Percentiles rank a stretch among this genome's conserved stretches.
phyloP scores from a whole-genome alignment of 2,888 invertebrate species.

The Heliconius erato region DNA sequence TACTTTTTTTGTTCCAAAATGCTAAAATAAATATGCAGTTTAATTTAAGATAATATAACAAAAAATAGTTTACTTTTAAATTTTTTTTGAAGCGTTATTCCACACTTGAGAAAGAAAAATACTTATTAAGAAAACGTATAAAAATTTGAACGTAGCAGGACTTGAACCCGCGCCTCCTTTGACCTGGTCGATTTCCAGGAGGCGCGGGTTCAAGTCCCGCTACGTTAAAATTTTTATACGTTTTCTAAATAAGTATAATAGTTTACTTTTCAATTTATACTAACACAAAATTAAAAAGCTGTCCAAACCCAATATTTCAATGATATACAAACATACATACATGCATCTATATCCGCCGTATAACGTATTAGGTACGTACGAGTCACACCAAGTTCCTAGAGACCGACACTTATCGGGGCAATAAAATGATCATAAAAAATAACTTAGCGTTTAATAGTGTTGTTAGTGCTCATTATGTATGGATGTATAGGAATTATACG shows the following conservation, averaged over 20 bases:
- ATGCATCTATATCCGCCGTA: neutral
- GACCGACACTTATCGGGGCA: slow-evolving; percentile 46
- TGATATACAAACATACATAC: neutral
- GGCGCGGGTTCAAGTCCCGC: no score
- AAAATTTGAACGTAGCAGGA: no score
- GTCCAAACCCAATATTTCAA: neutral
- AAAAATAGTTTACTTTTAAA: neutral
- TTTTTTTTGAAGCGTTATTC: no score
- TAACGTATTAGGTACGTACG: neutral
- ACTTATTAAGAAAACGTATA: no score
- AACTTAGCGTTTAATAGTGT: slow-evolving; percentile 45
- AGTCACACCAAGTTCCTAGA: slow-evolving; percentile 40
- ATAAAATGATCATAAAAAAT: slow-evolving; percentile 52
- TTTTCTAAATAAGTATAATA: no score
- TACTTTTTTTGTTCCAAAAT: no score
- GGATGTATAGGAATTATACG: slow-evolving; percentile 9
- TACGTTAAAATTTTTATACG: no score
- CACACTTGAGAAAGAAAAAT: no score
- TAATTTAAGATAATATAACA: neutral
- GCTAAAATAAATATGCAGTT: no score
- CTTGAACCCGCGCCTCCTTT: no score
- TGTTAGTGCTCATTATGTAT: slow-evolving; percentile 35
- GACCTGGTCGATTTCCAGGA: no score
- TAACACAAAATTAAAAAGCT: neutral
- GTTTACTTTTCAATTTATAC: no score